Conservation (phyloP, 2,797 vertebrate genomes). For the Pseudochirops corinnae region DNA sequence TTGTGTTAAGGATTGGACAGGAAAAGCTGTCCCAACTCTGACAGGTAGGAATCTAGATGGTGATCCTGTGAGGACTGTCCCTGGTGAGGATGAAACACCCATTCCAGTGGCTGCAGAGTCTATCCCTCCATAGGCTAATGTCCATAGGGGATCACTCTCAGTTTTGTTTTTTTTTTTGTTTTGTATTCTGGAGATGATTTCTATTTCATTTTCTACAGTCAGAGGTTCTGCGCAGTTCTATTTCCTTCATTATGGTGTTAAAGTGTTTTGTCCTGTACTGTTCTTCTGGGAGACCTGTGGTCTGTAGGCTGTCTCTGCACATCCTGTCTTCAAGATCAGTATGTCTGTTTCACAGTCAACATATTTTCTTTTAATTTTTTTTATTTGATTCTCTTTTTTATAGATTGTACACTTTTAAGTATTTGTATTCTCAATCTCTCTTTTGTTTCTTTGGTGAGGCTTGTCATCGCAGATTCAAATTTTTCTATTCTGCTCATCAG, state of each 20-base stretch:
- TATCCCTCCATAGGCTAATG: not conserved
- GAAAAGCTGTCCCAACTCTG: not conserved
- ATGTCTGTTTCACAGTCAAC: not conserved
- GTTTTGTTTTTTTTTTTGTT: not conserved
- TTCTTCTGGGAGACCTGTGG: not conserved
- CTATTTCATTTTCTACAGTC: not conserved
- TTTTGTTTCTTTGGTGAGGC: not conserved
- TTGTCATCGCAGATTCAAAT: not conserved
- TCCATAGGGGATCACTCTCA: not conserved
- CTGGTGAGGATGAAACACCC: not conserved
- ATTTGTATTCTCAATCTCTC: not conserved
- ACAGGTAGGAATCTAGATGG: not conserved
- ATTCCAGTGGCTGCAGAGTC: not conserved
- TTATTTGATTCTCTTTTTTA: not conserved
- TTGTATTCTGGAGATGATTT: not conserved
- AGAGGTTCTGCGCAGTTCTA: not conserved
- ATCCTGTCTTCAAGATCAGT: not conserved
- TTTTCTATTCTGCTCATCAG: not conserved
- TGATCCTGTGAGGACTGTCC: not conserved
- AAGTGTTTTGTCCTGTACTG: not conserved
- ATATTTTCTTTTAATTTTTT: not conserved
- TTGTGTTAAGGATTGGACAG: not conserved
- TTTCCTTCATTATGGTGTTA: not conserved
- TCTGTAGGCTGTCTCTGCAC: not conserved
- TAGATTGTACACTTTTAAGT: not conserved